Base-by-base conservation (phyloP, 2,113 vertebrate species). In the Circaetus gallicus region DNA sequence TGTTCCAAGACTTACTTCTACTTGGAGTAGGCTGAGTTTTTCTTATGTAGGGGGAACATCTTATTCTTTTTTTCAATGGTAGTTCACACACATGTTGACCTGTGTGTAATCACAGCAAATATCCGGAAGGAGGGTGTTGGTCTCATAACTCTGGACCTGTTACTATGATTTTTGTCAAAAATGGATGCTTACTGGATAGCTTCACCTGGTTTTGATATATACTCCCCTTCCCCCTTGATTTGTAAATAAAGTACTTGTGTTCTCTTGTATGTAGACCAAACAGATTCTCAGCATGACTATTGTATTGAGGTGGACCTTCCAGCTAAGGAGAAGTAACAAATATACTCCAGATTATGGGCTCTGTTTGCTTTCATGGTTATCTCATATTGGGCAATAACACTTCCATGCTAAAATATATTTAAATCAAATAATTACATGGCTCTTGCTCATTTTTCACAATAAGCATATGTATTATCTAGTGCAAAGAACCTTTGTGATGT, bases 281-380 rank as follows among this genome's bases (percentile, higher is more conserved):
- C 3, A 18, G 11, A 15, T 40, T 52, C 12, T 21, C 21, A 36
- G 3, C 4, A 2, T 28, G 7, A 62, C 17, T 10, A 2, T 13
- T 36, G 7, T 13, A 2, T 45, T 25, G 47, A 55, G 20, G n/a
- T 55, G 24, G 10, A 6, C 2, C 24, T 61, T 63, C 11, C 32
- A 72, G 24, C 10, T 20, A 12, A 61, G 12, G 11, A 21, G 7
- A 21, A 59, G 6, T 53, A 45, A 40, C 0, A 3, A 47, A n/a
- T 45, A 28, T 7, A 21, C 25, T 63, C 13, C 32, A 29, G 16
- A 17, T 26, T 4, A 21, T 2, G 3, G 34, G 29, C 9, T 45
- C 32, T 12, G 36, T 50, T 28, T 53, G 38, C 21, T 31, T 73
- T 67, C 14, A 22, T 53, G 20, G 16, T 25, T 59, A 4, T 28